Conservation (phyloP, 2,113 vertebrate species). For the Hiodon tergisus region DNA sequence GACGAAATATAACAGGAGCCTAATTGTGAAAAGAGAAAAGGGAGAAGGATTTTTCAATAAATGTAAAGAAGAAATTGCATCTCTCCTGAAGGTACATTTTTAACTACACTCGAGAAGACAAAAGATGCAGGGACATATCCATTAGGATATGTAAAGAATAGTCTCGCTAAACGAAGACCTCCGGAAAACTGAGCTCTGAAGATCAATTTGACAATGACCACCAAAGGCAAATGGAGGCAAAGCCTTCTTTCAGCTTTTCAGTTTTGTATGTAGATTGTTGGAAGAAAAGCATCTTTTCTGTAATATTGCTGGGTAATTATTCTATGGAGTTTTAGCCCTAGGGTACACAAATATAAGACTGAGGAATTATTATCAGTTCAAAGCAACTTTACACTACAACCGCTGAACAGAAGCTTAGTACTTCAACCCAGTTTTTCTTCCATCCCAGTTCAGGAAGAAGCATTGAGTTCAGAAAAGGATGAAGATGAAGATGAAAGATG, state of each 20-base stretch:
- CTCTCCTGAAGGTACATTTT: conserved; percentile 54
- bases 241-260: conserved; percentile 11
- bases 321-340: neutral
- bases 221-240: conserved; percentile 42
- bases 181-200: conserved; percentile 41
- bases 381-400: conserved; percentile 10
- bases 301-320: conserved; percentile 16
- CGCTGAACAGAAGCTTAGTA: neutral
- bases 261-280: neutral
- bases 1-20: conserved; percentile 34
- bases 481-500: no score
- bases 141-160: conserved; percentile 38
- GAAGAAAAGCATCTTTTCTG: neutral
- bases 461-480: neutral
- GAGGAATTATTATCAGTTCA: conserved; percentile 18
- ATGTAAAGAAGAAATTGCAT: conserved; percentile 51
- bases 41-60: conserved; percentile 49
- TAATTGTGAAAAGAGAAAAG: conserved; percentile 44
- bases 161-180: conserved; percentile 57
- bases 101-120: conserved; percentile 65
- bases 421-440: neutral
- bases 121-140: conserved; percentile 56
- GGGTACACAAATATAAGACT: conserved; percentile 15
- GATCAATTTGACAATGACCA: conserved; percentile 47
- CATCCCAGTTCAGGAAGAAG: neutral